Base-by-base conservation (phyloP, 2,888 invertebrate genomes). In the Eupithecia dodoneata region DNA sequence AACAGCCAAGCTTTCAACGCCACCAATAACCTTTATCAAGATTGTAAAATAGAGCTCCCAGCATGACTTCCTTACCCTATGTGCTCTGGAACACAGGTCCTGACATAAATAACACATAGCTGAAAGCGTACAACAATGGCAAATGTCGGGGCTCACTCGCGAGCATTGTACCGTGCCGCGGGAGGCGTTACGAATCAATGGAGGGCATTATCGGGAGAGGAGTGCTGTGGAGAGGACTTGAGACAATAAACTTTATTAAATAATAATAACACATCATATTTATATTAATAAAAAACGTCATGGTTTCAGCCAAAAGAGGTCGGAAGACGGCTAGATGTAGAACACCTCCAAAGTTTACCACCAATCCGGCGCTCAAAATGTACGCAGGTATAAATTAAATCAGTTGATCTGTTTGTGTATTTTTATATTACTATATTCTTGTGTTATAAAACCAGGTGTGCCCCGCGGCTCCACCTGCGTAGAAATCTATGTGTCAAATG, bases 111-210 rank as follows among this genome's bases (percentile, higher is more conserved):
- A 93, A 94, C 83, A 81, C 81, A 81, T 81, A 81, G 82, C 80
- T 81, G 83, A 82, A 92, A 87, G 89, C 87, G 88, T 86, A 90
- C 93, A 91, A 93, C 93, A 94, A 94, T 94, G 90, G 94, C 93
- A 92, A 94, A 94, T 93, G 94, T 93, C 94, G 94, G 91, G 89
- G 90, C 93, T 91, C 92, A 92, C 91, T 92, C 93, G 94, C 93
- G 94, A 91, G 90, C 93, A 94, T 94, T 94, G 95, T 95, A 95
- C 91, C 95, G 93, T 94, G 92, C 92, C 93, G 89, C 91, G 93
- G 93, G 93, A 95, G 95, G 95, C 95, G 95, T 95, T 94, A 94
- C 95, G 95, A 95, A 95, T 94, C 95, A 95, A 95, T 95, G 95
- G 95, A 95, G 94, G 94, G 95, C 93, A 94, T 94, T 94, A 94